A percentile compares a stretch with the other conserved stretches of the same genome.
Evolutionary conservation across 1,140 invertebrate genomes (phyloP).

Genomic region (Leptinotarsa texana): DNA sequence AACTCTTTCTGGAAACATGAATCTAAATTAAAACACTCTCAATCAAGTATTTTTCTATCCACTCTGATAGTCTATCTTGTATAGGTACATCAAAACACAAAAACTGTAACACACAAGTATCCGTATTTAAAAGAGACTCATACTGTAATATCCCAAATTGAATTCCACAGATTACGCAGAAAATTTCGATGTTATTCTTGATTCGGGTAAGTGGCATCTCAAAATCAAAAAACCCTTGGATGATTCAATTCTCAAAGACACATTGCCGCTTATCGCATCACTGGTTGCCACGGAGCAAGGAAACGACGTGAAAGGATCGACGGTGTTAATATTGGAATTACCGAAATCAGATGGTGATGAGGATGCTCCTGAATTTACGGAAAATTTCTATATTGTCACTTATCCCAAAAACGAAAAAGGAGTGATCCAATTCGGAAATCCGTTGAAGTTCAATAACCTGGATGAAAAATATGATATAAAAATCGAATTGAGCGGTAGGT

Average conservation of each 20-base stretch:
- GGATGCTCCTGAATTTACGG: conserved; percentile 8
- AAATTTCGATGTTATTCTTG: conserved; percentile 16
- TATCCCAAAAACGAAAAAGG: conserved; percentile 7
- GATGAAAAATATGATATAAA: not conserved
- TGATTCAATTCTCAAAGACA: not conserved
- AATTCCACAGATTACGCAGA: conserved; percentile 16
- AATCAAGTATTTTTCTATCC: no score
- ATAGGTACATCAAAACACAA: not conserved
- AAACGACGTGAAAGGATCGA: not conserved
- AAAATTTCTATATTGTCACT: conserved; percentile 11
- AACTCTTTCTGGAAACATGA: no score
- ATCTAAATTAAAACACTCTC: no score
- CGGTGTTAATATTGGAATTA: not conserved
- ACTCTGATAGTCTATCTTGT: not conserved
- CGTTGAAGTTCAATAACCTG: not conserved
- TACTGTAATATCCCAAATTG: not conserved
- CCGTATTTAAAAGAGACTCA: not conserved
- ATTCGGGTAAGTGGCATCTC: not conserved
- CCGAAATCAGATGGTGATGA: not conserved
- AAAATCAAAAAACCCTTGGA: conserved; percentile 16
- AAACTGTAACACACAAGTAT: not conserved
- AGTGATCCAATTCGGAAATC: not conserved
- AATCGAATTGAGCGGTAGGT: not conserved
- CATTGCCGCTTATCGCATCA: conserved; percentile 3
- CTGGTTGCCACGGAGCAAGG: conserved; percentile 1